Evolutionary conservation across 92 coral and sea anemone genomes (phyloP), one percentile per base, ranked within the genome.

Genomic region (Paramuricea clavata): DNA sequence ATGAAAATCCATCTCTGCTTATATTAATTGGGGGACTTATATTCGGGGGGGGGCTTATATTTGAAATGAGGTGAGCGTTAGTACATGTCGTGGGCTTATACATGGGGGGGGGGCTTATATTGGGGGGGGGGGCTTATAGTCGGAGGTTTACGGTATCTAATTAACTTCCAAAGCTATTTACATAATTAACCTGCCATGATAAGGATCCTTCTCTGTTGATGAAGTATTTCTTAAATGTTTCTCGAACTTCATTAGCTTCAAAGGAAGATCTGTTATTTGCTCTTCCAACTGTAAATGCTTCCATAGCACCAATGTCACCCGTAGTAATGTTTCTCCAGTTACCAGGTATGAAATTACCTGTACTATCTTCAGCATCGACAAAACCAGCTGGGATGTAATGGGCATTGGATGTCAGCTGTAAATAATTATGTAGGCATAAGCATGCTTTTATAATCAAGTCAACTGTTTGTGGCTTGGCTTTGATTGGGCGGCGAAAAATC

Each of bases 301-400:
- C 59, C 22, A 50, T 50, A 50, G 59, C 59, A 50, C 59, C 59
- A 50, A 50, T 50, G 59, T 50, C 59, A 50, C 59, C 59, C 59
- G 16, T 50, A 50, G 59, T 50, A 50, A 50, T 50, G 17, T 50
- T 50, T 50, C 59, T 50, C 59, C 59, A 50, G 59, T 50, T 50
- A 50, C 59, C 59, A 50, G 70, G 31, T 62, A 62, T 62, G 70
- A 62, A 2, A 62, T 62, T 62, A 6, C 70, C 70, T n/a, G 70
- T 62, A 30, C 28, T 62, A 62, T 62, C 70, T 62, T 62, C 70
- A 62, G 70, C 7, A 62, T 62, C 70, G 15, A 62, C 70, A 62
- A 62, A 62, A 62, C 70, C 70, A 62, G 70, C 70, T 62, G 70
- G 70, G 70, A 62, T 62, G 31, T 62, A 62, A 30, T 62, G 70